Evolutionary conservation across 2,113 vertebrate species (phyloP), one percentile per base, ranked within the genome.

Genomic region (Rhombomys opimus): DNA sequence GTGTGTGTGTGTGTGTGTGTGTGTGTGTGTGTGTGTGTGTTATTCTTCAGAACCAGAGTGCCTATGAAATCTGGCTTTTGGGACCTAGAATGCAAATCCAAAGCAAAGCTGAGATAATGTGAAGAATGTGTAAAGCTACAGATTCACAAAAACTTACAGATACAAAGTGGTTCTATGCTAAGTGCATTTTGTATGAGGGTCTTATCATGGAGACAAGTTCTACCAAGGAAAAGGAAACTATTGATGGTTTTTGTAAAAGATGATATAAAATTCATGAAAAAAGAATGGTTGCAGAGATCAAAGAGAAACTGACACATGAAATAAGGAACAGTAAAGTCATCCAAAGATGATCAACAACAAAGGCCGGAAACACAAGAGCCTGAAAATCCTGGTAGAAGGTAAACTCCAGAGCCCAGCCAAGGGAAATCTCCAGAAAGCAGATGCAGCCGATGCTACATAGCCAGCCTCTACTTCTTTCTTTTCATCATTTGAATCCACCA

Each of bases 91-190:
- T 41, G 7, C 1, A 93, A 93, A 68, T 17, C 61, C 38, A 46
- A 90, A 96, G 73, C 1, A 95, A 35, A 89, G 82, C 57, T 84
- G 68, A 87, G 30, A 5, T 93, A 25, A 89, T 91, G 89, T 96
- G 1, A 81, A 96, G 88, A 87, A 30, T 32, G 59, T 4, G 0
- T n/a, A 73, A 77, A 87, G 82, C 67, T 86, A 54, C 13, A 92
- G 68, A 75, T 12, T 82, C 72, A 73, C 20, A 65, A 38, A 68
- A 94, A 25, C 73, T 84, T 1, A 88, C 5, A 18, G 12, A 87
- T 65, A 77, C 18, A 82, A 52, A 89, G 70, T 78, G 61, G 23
- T 75, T 87, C 20, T 9, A 65, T 41, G 35, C 8, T 78, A 70
- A 82, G 5, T n/a, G 0, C 63, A 75, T 91, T 84, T 72, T 91